Evolutionary conservation across 2,113 vertebrate species (phyloP).

Genomic region (Orycteropus afer): DNA sequence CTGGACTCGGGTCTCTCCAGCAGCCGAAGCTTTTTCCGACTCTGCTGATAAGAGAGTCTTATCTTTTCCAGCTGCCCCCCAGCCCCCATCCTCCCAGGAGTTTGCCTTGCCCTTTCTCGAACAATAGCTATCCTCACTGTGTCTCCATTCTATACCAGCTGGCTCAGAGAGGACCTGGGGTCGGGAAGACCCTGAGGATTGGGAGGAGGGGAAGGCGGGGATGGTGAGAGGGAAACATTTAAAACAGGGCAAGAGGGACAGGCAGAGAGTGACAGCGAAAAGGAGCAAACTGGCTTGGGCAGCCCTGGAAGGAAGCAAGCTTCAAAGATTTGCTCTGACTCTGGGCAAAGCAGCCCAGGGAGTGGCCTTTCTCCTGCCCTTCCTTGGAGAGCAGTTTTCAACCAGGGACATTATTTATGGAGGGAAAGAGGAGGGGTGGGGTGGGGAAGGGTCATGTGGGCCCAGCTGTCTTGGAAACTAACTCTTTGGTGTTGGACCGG

Average conservation of each 20-base stretch:
- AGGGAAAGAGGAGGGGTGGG: background rate
- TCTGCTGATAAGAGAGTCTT: background rate
- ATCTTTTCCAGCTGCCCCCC: background rate
- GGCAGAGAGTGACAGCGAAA: background rate
- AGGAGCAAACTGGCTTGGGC: background rate
- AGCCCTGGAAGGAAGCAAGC: background rate
- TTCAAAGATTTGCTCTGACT: background rate
- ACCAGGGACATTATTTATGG: constrained; percentile 53
- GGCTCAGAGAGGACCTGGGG: background rate
- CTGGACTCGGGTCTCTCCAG: background rate
- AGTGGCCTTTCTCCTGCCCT: background rate
- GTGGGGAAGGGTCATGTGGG: constrained; percentile 25
- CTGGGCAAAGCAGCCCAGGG: background rate
- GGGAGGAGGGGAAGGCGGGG: background rate
- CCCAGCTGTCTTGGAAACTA: constrained; percentile 48
- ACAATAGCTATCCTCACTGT: background rate
- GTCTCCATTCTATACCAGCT: background rate
- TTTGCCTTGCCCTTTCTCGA: background rate
- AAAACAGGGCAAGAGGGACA: background rate
- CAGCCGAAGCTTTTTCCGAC: background rate
- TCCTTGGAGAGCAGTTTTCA: constrained; percentile 45
- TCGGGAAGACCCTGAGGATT: background rate
- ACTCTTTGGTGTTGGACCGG: rapidly evolving
- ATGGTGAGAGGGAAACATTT: background rate
- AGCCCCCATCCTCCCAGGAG: background rate